Conservation (phyloP, 2,113 vertebrate species). For the Pelvicachromis taeniatus region DNA sequence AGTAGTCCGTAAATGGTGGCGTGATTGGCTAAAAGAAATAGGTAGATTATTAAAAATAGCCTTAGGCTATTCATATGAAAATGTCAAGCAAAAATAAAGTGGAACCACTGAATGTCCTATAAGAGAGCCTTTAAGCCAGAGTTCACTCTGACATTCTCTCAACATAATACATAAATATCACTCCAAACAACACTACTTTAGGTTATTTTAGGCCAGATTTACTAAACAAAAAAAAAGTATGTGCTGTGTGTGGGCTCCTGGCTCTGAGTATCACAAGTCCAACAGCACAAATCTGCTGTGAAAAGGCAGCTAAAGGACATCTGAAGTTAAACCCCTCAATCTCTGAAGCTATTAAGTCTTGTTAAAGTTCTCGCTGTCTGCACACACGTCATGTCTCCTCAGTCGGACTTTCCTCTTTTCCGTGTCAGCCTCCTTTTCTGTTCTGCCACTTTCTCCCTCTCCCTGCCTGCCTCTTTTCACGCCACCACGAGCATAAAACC, state of each 20-base stretch:
- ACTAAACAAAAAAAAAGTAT: background rate
- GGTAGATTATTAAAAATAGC: background rate
- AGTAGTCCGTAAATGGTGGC: background rate
- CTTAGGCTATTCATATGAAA: background rate
- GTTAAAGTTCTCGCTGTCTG: slow-evolving; percentile 15
- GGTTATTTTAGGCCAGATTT: background rate
- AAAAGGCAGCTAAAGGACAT: background rate
- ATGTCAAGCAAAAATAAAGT: background rate
- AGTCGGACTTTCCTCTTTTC: slow-evolving; percentile 15
- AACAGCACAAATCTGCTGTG: background rate
- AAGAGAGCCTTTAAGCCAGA: background rate
- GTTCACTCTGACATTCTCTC: background rate
- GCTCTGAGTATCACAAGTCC: background rate
- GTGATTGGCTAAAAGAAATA: background rate
- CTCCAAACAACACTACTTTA: background rate
- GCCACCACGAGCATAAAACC: slow-evolving; percentile 18
- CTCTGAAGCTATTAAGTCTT: background rate
- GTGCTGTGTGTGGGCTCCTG: background rate
- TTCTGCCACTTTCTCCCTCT: background rate
- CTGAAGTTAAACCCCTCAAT: background rate
- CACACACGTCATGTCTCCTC: slow-evolving; percentile 30
- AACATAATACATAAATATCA: background rate
- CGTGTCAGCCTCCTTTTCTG: background rate
- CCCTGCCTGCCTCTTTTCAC: background rate
- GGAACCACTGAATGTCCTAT: background rate